These are phyloP conservation scores for Tokudaia muenninki DNA, from an alignment of 2,797 vertebrate genomes.

Conservation along the genomic window DNA sequence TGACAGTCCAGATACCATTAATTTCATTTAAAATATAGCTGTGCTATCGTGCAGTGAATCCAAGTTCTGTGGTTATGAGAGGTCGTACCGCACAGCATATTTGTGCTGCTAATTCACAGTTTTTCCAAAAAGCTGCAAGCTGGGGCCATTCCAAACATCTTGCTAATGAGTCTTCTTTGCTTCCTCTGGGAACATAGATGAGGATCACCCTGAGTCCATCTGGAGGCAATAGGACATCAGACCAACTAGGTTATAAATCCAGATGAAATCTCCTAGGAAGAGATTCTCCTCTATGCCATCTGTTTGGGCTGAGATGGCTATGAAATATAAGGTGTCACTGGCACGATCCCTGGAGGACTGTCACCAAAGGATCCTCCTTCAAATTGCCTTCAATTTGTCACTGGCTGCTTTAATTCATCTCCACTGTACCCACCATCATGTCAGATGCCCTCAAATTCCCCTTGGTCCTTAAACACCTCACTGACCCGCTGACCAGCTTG, in stretches of 20 bases:
- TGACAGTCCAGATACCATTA: neutral
- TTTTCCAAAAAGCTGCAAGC: neutral
- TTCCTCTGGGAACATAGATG: constrained; percentile 60
- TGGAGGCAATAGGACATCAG: constrained; percentile 62
- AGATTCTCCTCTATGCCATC: constrained; percentile 63
- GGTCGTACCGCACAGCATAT: neutral
- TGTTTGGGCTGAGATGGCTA: constrained; percentile 71
- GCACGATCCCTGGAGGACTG: constrained; percentile 44
- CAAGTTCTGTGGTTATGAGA: neutral
- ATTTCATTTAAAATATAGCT: constrained; percentile 54
- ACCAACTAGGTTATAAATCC: constrained; percentile 66
- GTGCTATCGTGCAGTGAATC: neutral
- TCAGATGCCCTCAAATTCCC: neutral
- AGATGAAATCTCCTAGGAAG: constrained; percentile 63
- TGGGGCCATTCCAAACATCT: constrained; percentile 30
- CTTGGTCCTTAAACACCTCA: constrained; percentile 10
- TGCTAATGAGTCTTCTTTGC: constrained; percentile 56
- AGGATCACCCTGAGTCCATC: constrained; percentile 54
- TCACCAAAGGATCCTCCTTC: constrained; percentile 61
- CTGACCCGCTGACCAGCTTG: neutral
- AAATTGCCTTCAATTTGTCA: constrained; percentile 55
- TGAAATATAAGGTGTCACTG: constrained; percentile 72
- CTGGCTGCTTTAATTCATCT: constrained; percentile 41
- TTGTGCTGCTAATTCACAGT: neutral
- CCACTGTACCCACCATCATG: neutral